These are phyloP conservation scores for Eustalomyia histrio DNA, from an alignment of 2,888 invertebrate species.

Conservation along the genomic window DNA sequence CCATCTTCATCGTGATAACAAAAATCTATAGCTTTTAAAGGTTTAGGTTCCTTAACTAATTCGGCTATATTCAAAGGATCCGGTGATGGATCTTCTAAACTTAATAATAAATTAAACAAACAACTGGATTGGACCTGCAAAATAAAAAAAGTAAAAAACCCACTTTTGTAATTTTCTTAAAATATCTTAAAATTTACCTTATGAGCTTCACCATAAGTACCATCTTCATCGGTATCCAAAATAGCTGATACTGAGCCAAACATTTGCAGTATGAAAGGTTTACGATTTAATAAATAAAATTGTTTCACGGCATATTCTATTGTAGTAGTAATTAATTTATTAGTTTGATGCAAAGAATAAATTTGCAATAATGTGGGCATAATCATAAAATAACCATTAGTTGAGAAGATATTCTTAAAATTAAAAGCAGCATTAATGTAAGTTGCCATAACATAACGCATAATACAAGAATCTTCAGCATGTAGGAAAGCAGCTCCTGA, in stretches of 20 bases:
- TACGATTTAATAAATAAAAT: constrained; percentile 98
- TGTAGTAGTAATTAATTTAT: constrained; percentile 95
- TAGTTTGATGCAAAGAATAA: constrained; percentile 98
- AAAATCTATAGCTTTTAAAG: constrained; percentile 96
- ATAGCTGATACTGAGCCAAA: constrained; percentile 99
- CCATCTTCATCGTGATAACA: constrained; percentile 99
- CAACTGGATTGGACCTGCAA: constrained; percentile 91
- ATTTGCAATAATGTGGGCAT: constrained; percentile 98
- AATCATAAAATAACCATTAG: constrained; percentile 97
- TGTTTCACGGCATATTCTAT: constrained; percentile 99
- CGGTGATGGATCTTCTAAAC: constrained; percentile 95
- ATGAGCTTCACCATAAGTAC: constrained; percentile 93
- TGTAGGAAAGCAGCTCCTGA: constrained; percentile 98
- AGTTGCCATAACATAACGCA: constrained; percentile 97
- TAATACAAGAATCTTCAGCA: constrained; percentile 96
- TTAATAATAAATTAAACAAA: constrained; percentile 93
- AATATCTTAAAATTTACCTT: constrained; percentile 82
- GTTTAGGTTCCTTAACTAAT: constrained; percentile 93
- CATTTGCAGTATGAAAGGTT: constrained; percentile 99
- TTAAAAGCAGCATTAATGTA: constrained; percentile 98
- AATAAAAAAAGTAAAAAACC: neutral
- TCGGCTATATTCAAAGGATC: constrained; percentile 96
- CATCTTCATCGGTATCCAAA: constrained; percentile 93
- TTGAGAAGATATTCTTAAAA: constrained; percentile 99
- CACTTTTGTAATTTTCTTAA: neutral